Conservation (phyloP, 2,888 invertebrate genomes). For the Troides helena region DNA sequence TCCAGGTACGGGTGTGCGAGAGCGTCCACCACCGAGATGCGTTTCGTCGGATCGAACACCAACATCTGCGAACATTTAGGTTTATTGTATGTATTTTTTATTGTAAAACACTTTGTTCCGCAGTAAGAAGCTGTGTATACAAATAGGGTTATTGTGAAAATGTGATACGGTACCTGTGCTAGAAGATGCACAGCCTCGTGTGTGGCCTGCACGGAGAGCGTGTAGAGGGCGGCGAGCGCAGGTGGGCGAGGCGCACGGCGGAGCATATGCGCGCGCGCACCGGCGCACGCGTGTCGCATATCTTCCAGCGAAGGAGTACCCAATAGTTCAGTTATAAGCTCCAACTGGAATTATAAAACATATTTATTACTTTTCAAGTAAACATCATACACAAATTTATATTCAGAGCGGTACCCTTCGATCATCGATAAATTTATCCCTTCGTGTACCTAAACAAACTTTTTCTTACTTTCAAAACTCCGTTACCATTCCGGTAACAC, state of each 20-base stretch:
- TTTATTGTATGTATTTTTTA: not conserved
- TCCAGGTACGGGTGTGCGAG: conserved; percentile 98
- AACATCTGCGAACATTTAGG: conserved; percentile 88
- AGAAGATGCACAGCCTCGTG: conserved; percentile 99
- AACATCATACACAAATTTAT: too few species aligned
- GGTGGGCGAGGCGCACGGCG: conserved; percentile 93
- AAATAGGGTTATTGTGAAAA: not conserved
- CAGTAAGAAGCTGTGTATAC: not conserved
- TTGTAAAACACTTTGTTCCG: not conserved
- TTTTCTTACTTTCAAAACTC: too few species aligned
- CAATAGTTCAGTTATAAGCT: conserved; percentile 97
- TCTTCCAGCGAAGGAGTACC: conserved; percentile 97
- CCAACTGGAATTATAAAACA: conserved; percentile 83
- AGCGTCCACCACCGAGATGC: conserved; percentile 96
- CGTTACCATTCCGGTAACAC: too few species aligned
- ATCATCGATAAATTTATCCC: too few species aligned
- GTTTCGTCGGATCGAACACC: conserved; percentile 98
- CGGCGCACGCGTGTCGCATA: conserved; percentile 98
- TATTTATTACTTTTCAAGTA: not conserved
- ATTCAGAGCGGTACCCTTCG: too few species aligned
- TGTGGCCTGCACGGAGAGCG: conserved; percentile 94
- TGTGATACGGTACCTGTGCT: conserved; percentile 58
- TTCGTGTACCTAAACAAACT: too few species aligned
- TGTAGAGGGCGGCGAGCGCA: conserved; percentile 93
- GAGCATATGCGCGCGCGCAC: conserved; percentile 95